These are phyloP conservation scores for Cherax destructor DNA, from an alignment of 1,140 invertebrate species.

Conservation along the genomic window DNA sequence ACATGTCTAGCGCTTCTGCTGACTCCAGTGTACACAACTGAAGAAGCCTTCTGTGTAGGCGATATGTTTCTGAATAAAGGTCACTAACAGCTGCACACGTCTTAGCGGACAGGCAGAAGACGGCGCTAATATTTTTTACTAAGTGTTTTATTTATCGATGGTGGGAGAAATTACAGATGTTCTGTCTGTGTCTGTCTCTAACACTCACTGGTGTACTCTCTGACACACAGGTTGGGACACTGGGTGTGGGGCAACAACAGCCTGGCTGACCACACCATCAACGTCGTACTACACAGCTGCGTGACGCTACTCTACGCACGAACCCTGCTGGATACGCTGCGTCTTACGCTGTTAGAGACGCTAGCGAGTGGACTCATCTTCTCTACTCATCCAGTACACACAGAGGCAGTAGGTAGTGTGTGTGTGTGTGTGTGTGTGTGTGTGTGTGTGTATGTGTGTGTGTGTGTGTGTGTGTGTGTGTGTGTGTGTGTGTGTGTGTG, in stretches of 20 bases:
- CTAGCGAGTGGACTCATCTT: slow-evolving; percentile 48
- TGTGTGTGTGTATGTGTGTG: not conserved
- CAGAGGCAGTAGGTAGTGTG: slow-evolving; percentile 60
- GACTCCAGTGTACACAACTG: too few relatives aligned
- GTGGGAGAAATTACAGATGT: too few relatives aligned
- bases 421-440: too few relatives aligned
- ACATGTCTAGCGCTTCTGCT: too few relatives aligned
- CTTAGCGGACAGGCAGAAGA: too few relatives aligned
- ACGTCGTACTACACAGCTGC: slow-evolving; percentile 50
- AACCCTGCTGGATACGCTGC: slow-evolving; percentile 20
- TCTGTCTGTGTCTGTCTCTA: too few relatives aligned
- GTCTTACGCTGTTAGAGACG: not conserved
- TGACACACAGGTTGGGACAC: slow-evolving; percentile 26
- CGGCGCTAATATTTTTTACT: too few relatives aligned
- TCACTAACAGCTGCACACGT: too few relatives aligned
- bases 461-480: not conserved
- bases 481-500: not conserved
- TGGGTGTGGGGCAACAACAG: slow-evolving; percentile 33
- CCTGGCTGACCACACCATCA: slow-evolving; percentile 49
- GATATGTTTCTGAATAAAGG: too few relatives aligned
- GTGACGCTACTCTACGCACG: slow-evolving; percentile 54
- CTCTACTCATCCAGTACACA: slow-evolving; percentile 61
- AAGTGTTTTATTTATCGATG: too few relatives aligned
- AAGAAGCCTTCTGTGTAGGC: too few relatives aligned
- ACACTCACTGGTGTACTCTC: not conserved